phyloP scores from a whole-genome alignment of 2,113 vertebrate genomes.

The Prinia subflava region DNA sequence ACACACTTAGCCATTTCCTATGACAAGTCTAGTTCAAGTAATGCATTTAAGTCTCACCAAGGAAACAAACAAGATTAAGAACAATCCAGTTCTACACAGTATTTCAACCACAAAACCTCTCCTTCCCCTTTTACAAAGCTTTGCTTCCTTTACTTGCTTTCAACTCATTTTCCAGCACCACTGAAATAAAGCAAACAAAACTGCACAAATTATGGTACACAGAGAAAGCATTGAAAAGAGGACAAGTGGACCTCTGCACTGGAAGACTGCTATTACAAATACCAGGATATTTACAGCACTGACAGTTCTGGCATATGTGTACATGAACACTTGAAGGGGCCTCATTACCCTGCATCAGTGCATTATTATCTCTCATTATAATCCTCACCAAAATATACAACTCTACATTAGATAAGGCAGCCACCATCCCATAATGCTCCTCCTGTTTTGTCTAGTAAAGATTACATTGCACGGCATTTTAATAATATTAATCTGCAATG shows the following conservation, averaged over 20 bases:
- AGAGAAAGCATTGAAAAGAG: neutral
- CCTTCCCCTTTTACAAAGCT: neutral
- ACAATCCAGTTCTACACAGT: neutral
- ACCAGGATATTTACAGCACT: neutral
- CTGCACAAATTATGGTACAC: neutral
- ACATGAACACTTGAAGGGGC: neutral
- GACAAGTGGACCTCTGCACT: neutral
- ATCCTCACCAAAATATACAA: neutral
- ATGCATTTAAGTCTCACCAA: neutral
- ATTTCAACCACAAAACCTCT: neutral
- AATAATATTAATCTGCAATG: neutral
- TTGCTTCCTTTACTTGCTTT: neutral
- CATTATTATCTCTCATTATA: neutral
- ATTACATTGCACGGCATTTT: neutral
- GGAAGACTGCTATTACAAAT: neutral
- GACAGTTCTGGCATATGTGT: accelerated
- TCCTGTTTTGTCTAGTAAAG: neutral
- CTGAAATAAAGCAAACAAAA: neutral
- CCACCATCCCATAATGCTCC: neutral
- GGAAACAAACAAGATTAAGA: neutral
- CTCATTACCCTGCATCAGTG: neutral
- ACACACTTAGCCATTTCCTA: neutral
- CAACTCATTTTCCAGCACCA: neutral
- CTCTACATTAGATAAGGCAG: neutral
- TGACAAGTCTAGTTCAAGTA: neutral